A percentile compares a stretch with the other conserved stretches of the same genome.
phyloP scores from a whole-genome alignment of 1,140 invertebrate genomes.

The Ips nitidus region DNA sequence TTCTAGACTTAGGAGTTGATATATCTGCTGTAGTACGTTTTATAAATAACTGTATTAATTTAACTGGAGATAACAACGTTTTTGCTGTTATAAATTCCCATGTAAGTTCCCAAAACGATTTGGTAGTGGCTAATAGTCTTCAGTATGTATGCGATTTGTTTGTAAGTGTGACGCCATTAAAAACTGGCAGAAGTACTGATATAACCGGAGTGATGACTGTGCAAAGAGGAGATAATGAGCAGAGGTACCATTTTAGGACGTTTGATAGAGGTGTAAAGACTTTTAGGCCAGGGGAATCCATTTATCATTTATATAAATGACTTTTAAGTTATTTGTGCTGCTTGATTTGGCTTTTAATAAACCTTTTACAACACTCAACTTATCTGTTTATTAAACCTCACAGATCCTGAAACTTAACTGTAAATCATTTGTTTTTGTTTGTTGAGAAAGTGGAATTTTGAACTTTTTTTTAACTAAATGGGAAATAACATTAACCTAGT shows the following conservation, averaged over 20 bases:
- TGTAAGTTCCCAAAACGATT: conserved; percentile 58
- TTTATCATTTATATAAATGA: conserved; percentile 46
- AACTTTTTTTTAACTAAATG: no score
- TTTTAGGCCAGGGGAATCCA: conserved; percentile 61
- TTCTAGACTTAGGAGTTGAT: conserved; percentile 63
- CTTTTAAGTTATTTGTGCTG: conserved; percentile 57
- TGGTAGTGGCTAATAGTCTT: conserved; percentile 59
- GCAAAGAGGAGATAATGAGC: conserved; percentile 54
- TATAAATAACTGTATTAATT: conserved; percentile 55
- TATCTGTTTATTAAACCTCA: neutral
- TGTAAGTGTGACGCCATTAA: conserved; percentile 63
- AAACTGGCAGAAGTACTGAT: conserved; percentile 67
- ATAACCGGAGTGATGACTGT: conserved; percentile 67
- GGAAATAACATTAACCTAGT: no score
- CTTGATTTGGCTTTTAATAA: neutral
- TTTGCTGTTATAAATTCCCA: conserved; percentile 53
- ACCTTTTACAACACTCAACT: neutral
- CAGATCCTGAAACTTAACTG: neutral
- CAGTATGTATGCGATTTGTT: conserved; percentile 63
- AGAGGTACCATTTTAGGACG: conserved; percentile 66
- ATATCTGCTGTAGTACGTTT: conserved; percentile 58
- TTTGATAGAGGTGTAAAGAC: conserved; percentile 71
- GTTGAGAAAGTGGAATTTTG: no score
- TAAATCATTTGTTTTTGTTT: no score
- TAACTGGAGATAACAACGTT: conserved; percentile 49